A percentile compares a stretch with the other conserved stretches of the same genome.
These are phyloP conservation scores for Panulirus ornatus DNA, from an alignment of 1,140 invertebrate genomes.

Conservation along the genomic window DNA sequence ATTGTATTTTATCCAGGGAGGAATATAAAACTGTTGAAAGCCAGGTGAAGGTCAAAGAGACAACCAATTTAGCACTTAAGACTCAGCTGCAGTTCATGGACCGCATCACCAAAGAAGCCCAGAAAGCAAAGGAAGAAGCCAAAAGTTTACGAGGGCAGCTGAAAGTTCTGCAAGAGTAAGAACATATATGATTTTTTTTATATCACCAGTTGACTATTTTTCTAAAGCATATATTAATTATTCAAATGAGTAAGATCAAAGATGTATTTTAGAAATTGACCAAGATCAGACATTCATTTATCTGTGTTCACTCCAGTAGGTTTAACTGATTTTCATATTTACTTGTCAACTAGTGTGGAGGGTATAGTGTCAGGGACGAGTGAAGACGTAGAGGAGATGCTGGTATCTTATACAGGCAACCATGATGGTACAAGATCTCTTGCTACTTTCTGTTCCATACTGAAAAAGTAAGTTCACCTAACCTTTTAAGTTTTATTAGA, in stretches of 20 bases:
- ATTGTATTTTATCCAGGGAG: slow-evolving; percentile 9
- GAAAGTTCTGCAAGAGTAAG: slow-evolving; percentile 13
- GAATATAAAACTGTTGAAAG: slow-evolving; percentile 23
- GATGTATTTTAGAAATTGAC: no score
- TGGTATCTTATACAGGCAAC: slow-evolving; percentile 6
- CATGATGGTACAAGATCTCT: slow-evolving; percentile 6
- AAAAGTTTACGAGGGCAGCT: slow-evolving; percentile 35
- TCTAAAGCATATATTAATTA: no score
- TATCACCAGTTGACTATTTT: no score
- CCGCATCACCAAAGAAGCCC: slow-evolving; percentile 34
- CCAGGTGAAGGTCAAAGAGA: slow-evolving; percentile 24
- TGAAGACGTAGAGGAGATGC: slow-evolving; percentile 33
- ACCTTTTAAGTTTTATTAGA: no score
- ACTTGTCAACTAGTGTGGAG: slow-evolving; percentile 25
- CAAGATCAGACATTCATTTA: no score
- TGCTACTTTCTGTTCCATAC: slow-evolving; percentile 34
- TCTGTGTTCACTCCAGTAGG: no score
- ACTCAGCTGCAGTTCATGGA: slow-evolving; percentile 41
- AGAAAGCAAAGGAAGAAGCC: slow-evolving; percentile 43
- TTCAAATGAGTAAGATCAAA: no score
- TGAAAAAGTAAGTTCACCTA: slow-evolving; percentile 45
- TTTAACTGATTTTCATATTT: no score
- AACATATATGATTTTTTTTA: background rate
- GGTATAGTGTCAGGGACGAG: slow-evolving; percentile 5
- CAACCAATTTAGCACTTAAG: slow-evolving; percentile 39